Evolutionary conservation across 2,113 vertebrate genomes (phyloP).

Genomic region (Thymallus thymallus): DNA sequence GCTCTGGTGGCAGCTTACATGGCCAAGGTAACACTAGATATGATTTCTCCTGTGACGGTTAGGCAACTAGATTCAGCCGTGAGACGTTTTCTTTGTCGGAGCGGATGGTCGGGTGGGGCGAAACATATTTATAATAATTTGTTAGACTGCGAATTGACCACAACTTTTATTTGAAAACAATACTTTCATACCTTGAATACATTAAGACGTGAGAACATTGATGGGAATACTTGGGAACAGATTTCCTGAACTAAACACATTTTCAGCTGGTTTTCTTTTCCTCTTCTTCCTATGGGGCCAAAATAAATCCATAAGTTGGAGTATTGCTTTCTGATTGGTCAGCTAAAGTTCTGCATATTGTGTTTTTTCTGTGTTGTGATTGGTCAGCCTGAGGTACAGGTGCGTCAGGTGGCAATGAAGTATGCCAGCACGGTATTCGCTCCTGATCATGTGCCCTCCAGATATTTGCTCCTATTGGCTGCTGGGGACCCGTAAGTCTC

Average conservation of each 20-base stretch:
- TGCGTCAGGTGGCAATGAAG: slow-evolving; percentile 97
- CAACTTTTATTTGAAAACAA: neutral
- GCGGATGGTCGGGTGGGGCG: no score
- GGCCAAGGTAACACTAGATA: slow-evolving; percentile 79
- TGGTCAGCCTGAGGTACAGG: slow-evolving; percentile 92
- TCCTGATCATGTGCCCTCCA: slow-evolving; percentile 92
- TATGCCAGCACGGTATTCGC: slow-evolving; percentile 94
- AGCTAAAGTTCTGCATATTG: slow-evolving; percentile 70
- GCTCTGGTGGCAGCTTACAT: slow-evolving; percentile 95
- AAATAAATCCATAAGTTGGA: neutral
- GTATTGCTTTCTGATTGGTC: slow-evolving; percentile 12
- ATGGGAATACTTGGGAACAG: no score
- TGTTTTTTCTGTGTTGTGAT: neutral
- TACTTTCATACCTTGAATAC: no score
- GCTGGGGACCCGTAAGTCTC: slow-evolving; percentile 94
- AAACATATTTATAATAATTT: neutral
- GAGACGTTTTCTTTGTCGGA: no score
- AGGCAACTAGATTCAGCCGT: no score
- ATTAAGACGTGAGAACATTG: no score
- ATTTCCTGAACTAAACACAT: no score
- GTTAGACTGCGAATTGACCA: no score
- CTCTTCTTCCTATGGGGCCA: no score
- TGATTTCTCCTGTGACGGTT: neutral
- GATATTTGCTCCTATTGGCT: slow-evolving; percentile 92
- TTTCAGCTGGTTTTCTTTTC: no score